phyloP scores from a whole-genome alignment of 1,140 invertebrate species.

The Panagrolaimus sp. region DNA sequence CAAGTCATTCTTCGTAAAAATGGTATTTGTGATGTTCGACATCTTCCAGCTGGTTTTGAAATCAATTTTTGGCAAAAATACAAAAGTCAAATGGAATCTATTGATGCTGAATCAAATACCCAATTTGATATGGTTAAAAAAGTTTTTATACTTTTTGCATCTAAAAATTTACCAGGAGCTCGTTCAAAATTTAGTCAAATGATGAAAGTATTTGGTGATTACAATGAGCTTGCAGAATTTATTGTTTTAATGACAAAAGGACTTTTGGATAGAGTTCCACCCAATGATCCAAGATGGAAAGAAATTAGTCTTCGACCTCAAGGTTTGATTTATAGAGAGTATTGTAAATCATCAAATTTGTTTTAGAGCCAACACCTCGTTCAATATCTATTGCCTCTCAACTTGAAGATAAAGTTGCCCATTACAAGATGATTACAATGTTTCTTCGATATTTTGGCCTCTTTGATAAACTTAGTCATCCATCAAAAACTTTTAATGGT shows the following conservation, averaged over 20 bases:
- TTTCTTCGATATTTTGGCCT: slow-evolving; percentile 6
- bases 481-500: background rate
- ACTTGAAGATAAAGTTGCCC: background rate
- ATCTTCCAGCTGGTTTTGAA: slow-evolving; percentile 2
- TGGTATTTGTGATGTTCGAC: slow-evolving; percentile 5
- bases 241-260: background rate
- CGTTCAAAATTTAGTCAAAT: background rate
- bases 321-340: no score
- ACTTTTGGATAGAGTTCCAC: background rate
- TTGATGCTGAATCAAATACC: background rate
- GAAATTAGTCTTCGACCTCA: background rate
- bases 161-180: slow-evolving; percentile 1
- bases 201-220: background rate
- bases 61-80: slow-evolving; percentile 3
- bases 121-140: background rate
- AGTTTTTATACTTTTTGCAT: background rate
- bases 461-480: background rate
- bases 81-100: background rate
- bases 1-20: background rate
- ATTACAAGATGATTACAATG: slow-evolving; percentile 11
- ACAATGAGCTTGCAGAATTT: background rate
- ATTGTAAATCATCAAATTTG: no score
- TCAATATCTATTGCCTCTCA: background rate
- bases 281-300: background rate
- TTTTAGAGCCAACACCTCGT: no score